Evolutionary conservation across 2,888 invertebrate species (phyloP).

Genomic region (Digitonthophagus gazella): DNA sequence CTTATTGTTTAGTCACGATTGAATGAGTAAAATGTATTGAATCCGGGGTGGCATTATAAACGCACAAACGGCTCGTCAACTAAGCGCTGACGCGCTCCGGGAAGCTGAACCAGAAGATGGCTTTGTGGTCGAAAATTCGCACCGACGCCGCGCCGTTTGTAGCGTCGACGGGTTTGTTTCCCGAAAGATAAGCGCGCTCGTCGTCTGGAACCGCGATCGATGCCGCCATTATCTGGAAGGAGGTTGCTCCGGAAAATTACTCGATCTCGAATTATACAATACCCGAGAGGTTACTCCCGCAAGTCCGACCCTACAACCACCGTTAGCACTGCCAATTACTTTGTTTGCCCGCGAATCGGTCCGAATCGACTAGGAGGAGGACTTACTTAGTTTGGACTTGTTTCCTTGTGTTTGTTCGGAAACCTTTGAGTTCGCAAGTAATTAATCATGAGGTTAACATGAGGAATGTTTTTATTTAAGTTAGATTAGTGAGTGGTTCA

Average conservation of each 20-base stretch:
- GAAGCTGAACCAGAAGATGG: background rate
- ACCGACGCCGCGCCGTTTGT: background rate
- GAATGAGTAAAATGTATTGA: no score
- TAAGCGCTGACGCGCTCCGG: background rate
- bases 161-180: background rate
- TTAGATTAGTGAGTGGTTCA: no score
- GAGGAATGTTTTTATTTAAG: no score
- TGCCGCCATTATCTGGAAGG: background rate
- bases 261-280: background rate
- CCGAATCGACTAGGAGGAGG: no score
- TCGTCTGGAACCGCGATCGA: background rate
- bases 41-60: background rate
- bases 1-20: no score
- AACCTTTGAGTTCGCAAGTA: no score
- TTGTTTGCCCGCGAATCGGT: no score
- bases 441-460: no score
- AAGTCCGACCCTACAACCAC: background rate
- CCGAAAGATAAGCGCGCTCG: background rate
- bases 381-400: no score
- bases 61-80: background rate
- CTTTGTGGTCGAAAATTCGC: background rate
- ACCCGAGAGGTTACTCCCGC: background rate
- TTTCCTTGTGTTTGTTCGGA: no score
- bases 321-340: background rate
- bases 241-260: background rate